phyloP scores from a whole-genome alignment of 2,797 vertebrate species.

The Poecilia wingei region DNA sequence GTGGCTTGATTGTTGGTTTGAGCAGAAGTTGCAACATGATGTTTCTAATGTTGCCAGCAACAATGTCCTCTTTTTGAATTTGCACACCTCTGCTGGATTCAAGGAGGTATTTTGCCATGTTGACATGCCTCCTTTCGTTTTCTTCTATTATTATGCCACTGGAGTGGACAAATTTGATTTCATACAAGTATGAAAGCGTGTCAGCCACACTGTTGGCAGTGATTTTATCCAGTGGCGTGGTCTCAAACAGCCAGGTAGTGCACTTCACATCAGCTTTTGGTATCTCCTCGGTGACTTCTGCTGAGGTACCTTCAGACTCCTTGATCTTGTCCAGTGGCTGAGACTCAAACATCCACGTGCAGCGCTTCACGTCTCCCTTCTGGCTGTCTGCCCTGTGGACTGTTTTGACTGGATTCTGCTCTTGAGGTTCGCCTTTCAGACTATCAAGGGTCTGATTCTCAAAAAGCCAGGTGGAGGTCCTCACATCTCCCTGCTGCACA shows the following conservation, averaged over 20 bases:
- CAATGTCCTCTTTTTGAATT: slow-evolving; percentile 87
- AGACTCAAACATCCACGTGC: slow-evolving; percentile 93
- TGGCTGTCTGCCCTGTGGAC: slow-evolving; percentile 89
- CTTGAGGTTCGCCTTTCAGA: slow-evolving; percentile 83
- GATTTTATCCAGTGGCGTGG: slow-evolving; percentile 85
- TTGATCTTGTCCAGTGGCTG: slow-evolving; percentile 89
- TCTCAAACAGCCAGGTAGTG: slow-evolving; percentile 93
- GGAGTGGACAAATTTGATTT: slow-evolving; percentile 83
- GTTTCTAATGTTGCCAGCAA: slow-evolving; percentile 87
- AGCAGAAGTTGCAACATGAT: slow-evolving; percentile 88
- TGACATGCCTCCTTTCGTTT: slow-evolving; percentile 82
- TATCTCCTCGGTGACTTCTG: slow-evolving; percentile 57
- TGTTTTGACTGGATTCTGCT: slow-evolving; percentile 76
- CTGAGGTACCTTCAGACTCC: slow-evolving; percentile 64
- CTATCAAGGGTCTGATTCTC: slow-evolving; percentile 89
- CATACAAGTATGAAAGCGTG: slow-evolving; percentile 80
- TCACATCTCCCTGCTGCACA: slow-evolving; percentile 86
- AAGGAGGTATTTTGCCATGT: slow-evolving; percentile 88
- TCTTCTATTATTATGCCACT: slow-evolving; percentile 90
- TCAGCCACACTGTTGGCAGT: slow-evolving; percentile 78
- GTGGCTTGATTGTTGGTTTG: slow-evolving; percentile 83
- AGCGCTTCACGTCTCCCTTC: slow-evolving; percentile 92
- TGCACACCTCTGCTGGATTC: slow-evolving; percentile 69
- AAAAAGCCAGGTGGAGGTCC: slow-evolving; percentile 93
- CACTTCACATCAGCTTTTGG: slow-evolving; percentile 86